Base-by-base conservation (phyloP, 1,140 invertebrate genomes). In the Triops longicaudatus region DNA sequence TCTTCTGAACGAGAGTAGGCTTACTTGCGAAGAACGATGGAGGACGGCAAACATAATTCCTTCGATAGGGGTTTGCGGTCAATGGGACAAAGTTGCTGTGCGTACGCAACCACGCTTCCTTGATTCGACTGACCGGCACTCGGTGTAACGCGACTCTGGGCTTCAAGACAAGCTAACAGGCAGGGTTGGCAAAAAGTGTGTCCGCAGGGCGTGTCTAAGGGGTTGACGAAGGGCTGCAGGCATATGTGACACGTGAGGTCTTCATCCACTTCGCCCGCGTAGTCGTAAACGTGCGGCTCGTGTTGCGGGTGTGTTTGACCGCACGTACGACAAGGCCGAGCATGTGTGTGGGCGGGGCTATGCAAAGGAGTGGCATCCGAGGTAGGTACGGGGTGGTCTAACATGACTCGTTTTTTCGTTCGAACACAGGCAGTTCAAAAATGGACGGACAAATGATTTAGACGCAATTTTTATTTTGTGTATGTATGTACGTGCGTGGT, bases 241-340 rank as follows among this genome's bases (percentile, higher is more conserved):
- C 86, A 87, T 42, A 87, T 85, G 78, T 86, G 84, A 79, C 86
- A 87, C 78, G 83, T 85, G 26, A 87, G 80, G 77, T 87, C 86
- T 78, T 86, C 85, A 78, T 87, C 86, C 14, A 87, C 85, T n/a
- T 85, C 82, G 73, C 84, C 83, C 73, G 83, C 82, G 80, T 87
- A 87, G 82, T 87, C 86, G 78, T 87, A 87, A 22, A 87, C 80
- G 81, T 87, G 86, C 17, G 84, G 85, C 73, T 85, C 86, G 77
- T 85, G 81, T 0, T 82, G 79, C 77, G 83, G 82, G 79, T 87
- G 86, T 27, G 83, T 81, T 80, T 87, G 85, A 9, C 86, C 86
- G 81, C 86, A 87, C 44, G 80, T 82, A 17, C 81, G 79, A 77
- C 86, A 87, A 82, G 79, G 11, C 77, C 77, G 42, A 43, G 77